These are phyloP conservation scores for Hyles vespertilio DNA, from an alignment of 1,140 invertebrate species.

Conservation along the genomic window DNA sequence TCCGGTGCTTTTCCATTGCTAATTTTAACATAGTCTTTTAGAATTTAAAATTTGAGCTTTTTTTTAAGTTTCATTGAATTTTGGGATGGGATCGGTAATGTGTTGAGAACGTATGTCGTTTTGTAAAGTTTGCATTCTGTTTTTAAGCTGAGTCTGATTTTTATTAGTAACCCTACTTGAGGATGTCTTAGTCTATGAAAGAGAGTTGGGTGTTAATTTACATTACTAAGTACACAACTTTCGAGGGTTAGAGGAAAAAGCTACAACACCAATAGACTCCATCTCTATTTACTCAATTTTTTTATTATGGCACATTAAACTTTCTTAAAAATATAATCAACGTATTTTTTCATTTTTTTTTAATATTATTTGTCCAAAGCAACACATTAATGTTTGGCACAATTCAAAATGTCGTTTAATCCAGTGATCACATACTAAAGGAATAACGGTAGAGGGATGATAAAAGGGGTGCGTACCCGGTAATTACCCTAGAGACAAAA, in stretches of 20 bases:
- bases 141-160: not conserved
- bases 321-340: too few species aligned
- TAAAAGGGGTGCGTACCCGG: not conserved
- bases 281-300: not conserved
- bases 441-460: not conserved
- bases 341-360: too few species aligned
- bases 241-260: not conserved
- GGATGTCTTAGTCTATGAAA: too few species aligned
- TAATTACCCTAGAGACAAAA: not conserved
- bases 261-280: not conserved
- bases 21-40: not conserved
- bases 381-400: too few species aligned
- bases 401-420: too few species aligned
- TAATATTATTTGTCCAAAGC: too few species aligned
- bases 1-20: slow-evolving; percentile 7
- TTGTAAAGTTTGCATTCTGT: not conserved
- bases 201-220: not conserved
- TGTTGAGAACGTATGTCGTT: not conserved
- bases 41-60: not conserved
- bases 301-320: too few species aligned
- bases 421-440: too few species aligned
- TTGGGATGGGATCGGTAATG: not conserved
- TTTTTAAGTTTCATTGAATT: not conserved
- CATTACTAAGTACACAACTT: not conserved
- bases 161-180: not conserved